phyloP scores from a whole-genome alignment of 2,113 vertebrate species.

The Planiliza haematocheilus region DNA sequence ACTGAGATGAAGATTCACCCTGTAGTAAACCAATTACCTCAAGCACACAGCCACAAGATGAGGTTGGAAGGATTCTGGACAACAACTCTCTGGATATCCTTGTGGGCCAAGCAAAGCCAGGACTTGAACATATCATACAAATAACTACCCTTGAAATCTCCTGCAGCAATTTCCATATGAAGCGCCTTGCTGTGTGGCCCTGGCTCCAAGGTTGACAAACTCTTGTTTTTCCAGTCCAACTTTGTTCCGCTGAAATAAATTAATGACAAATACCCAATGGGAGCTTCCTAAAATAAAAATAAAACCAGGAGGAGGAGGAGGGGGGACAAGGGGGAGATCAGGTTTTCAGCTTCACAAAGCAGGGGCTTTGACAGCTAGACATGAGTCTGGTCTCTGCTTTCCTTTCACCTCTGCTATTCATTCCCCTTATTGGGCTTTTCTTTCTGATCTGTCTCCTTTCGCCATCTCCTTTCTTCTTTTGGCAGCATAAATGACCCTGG shows the following conservation, averaged over 20 bases:
- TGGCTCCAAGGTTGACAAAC: conserved; percentile 53
- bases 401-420: conserved; percentile 60
- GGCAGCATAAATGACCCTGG: conserved; percentile 59
- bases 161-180: conserved; percentile 31
- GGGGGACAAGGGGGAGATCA: not conserved
- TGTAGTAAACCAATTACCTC: conserved; percentile 13
- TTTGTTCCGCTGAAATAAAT: conserved; percentile 46
- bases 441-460: conserved; percentile 54
- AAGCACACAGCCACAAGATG: not conserved
- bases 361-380: conserved; percentile 58
- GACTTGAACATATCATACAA: not conserved
- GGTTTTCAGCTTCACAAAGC: conserved; percentile 47
- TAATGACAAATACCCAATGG: conserved; percentile 57
- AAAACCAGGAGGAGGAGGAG: conserved; percentile 1
- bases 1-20: conserved; percentile 4
- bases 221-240: conserved; percentile 29
- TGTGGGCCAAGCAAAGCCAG: not conserved
- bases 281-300: conserved; percentile 35
- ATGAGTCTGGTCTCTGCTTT: conserved; percentile 47
- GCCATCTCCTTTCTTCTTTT: conserved; percentile 40
- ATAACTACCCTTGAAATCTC: conserved; percentile 33
- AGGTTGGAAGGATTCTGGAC: conserved; percentile 10
- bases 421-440: conserved; percentile 58
- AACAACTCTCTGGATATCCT: not conserved
- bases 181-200: conserved; percentile 28